Conservation (phyloP, 2,888 invertebrate genomes). For the Scaptomyza flava region DNA sequence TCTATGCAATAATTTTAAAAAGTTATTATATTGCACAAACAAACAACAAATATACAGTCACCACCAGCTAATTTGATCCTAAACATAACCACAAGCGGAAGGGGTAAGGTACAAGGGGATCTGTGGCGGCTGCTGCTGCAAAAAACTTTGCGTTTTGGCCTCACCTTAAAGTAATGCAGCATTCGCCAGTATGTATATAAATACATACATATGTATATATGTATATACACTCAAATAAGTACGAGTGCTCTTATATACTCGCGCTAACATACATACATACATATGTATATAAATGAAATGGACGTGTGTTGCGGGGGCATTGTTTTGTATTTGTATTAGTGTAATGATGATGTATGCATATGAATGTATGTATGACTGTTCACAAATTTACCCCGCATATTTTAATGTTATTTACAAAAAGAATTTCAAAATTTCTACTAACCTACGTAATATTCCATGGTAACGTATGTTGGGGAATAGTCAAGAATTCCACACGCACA, state of each 20-base stretch:
- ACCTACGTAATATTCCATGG: slow-evolving; percentile 82
- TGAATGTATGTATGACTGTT: slow-evolving; percentile 11
- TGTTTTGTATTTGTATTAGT: slow-evolving; percentile 17
- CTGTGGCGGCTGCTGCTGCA: slow-evolving; percentile 24
- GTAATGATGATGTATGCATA: slow-evolving; percentile 12
- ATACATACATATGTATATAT: slow-evolving; percentile 19
- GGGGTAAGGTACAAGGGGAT: slow-evolving; percentile 8
- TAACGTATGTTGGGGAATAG: slow-evolving; percentile 77
- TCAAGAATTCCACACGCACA: slow-evolving; percentile 64
- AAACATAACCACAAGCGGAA: slow-evolving; percentile 62
- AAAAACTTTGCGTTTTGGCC: slow-evolving; percentile 55
- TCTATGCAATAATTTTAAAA: slow-evolving; percentile 17
- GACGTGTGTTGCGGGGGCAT: slow-evolving; percentile 19
- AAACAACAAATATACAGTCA: slow-evolving; percentile 37
- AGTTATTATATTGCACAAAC: slow-evolving; percentile 39
- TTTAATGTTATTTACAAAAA: slow-evolving; percentile 47
- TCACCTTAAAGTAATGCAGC: slow-evolving; percentile 65
- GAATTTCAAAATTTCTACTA: slow-evolving; percentile 68
- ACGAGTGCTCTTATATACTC: background rate
- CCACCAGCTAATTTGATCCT: slow-evolving; percentile 60
- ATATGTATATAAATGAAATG: slow-evolving; percentile 21
- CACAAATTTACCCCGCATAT: slow-evolving; percentile 48
- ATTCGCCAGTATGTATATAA: slow-evolving; percentile 13
- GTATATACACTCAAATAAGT: background rate
- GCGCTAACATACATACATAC: background rate